Base-by-base conservation (phyloP, 2,888 invertebrate genomes). In the Zygogramma bicolorata region DNA sequence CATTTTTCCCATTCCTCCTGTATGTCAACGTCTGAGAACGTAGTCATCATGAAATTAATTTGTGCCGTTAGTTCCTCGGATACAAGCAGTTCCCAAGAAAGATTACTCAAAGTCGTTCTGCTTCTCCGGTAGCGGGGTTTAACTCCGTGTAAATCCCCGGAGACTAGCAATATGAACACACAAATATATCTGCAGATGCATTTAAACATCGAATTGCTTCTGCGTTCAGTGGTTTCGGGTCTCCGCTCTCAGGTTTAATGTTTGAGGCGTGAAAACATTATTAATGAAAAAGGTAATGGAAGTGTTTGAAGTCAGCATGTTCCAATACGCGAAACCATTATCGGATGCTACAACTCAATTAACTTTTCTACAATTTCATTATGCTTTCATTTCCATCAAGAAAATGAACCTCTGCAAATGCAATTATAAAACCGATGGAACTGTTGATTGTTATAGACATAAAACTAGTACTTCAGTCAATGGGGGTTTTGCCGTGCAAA, bases 181-280 rank as follows among this genome's bases (percentile, higher is more conserved):
- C 53, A 53, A 13, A 53, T 53, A 53, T 53, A 53, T 53, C 53
- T 7, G 25, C 27, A 27, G 53, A 53, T 53, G 13, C 53, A 53
- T 53, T 53, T 22, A 53, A 53, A 53, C 53, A 53, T 27, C n/a
- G 27, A 25, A 53, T 53, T 53, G 53, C 53, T 53, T 53, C 25
- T 8, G 53, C 53, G 25, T 27, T 53, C 53, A 27, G 53, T n/a
- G 53, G n/a, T 53, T 53, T 6, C 25, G 25, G 53, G 4, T 27
- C n/a, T 25, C 13, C 53, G 13, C 53, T n/a, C 53, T 53, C 53
- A 53, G 53, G 27, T 53, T 53, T 53, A 53, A 53, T 53, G 25
- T 25, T 25, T n/a, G 53, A 8, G 27, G n/a, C 53, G 27, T 22
- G 53, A 22, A 53, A 53, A 53, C 18, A n/a, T 18, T 22, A 22